Evolutionary conservation across 2,113 vertebrate genomes (phyloP), one percentile per base, ranked within the genome.

Genomic region (Prunella himalayana): DNA sequence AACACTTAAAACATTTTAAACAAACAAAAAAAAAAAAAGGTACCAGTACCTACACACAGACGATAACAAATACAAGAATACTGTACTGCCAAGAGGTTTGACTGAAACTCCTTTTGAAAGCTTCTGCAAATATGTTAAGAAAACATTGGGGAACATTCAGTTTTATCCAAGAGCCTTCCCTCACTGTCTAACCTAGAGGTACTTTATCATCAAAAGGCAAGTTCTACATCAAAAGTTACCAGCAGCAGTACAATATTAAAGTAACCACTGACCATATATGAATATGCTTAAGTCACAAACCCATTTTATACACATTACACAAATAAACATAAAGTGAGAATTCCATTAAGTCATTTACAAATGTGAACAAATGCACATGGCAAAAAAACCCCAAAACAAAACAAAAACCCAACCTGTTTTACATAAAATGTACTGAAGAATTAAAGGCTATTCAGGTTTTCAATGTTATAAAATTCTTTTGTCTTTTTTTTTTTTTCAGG

Each of bases 31-130:
- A n/a, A 50, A 98, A 95, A 98, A 99, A 90, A 90, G 98, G 99
- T 99, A 99, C 99, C 99, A 99, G 99, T 99, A 99, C 99, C 99
- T 99, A 98, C 98, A 99, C 98, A 98, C 98, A 97, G 98, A 99
- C 98, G 94, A 98, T 98, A 98, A 99, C 98, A 98, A 98, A 98
- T 98, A 98, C 98, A 97, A 98, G 97, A 98, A 98, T 98, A 98
- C 98, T 98, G 98, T 99, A 98, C 99, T 99, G 99, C 99, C 98
- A 98, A 98, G 98, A 98, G 98, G 98, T 98, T 98, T 98, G 98
- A 97, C 97, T 98, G 94, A 97, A 98, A 98, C 97, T 98, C 98
- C 97, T 98, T 97, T 97, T 97, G 92, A 97, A 97, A 96, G 97
- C 97, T 97, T 98, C 96, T 96, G 96, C 96, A 97, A 98, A 97